A percentile compares a stretch with the other conserved stretches of the same genome.
Evolutionary conservation across 2,797 vertebrate species (phyloP).

Genomic region (Crenuchus spilurus): DNA sequence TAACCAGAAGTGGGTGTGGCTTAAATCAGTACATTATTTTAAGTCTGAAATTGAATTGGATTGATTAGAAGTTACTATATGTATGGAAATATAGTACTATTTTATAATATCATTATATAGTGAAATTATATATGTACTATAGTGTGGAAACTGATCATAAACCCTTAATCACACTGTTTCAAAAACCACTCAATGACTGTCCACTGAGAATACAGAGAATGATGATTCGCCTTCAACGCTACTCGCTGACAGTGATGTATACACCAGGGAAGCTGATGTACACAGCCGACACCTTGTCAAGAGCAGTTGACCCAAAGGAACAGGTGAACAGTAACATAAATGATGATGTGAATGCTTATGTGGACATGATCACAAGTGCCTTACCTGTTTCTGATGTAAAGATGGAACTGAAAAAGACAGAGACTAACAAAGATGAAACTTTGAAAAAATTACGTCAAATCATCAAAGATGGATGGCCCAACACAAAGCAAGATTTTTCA

Average conservation of each 20-base stretch:
- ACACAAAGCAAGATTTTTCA: conserved; percentile 21
- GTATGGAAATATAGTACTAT: no score
- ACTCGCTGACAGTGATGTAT: conserved; percentile 43
- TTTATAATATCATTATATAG: no score
- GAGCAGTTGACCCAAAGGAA: conserved; percentile 34
- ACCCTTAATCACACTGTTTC: conserved; percentile 40
- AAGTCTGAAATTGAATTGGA: no score
- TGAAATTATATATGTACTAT: no score
- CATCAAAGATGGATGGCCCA: conserved; percentile 27
- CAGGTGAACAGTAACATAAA: not conserved
- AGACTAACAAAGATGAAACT: conserved; percentile 23
- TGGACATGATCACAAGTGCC: conserved; percentile 37
- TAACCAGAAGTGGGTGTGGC: no score
- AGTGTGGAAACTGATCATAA: conserved; percentile 54
- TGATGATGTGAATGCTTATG: conserved; percentile 38
- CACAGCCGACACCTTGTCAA: conserved; percentile 41
- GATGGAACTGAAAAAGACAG: conserved; percentile 19
- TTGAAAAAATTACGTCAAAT: conserved; percentile 21
- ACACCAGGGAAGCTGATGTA: conserved; percentile 51
- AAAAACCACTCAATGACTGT: conserved; percentile 46
- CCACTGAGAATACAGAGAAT: conserved; percentile 48
- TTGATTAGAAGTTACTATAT: no score
- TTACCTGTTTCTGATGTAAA: conserved; percentile 28
- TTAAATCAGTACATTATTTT: no score
- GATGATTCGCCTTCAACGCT: conserved; percentile 44